phyloP scores from a whole-genome alignment of 1,140 invertebrate species.

The Cotesia vestalis region DNA sequence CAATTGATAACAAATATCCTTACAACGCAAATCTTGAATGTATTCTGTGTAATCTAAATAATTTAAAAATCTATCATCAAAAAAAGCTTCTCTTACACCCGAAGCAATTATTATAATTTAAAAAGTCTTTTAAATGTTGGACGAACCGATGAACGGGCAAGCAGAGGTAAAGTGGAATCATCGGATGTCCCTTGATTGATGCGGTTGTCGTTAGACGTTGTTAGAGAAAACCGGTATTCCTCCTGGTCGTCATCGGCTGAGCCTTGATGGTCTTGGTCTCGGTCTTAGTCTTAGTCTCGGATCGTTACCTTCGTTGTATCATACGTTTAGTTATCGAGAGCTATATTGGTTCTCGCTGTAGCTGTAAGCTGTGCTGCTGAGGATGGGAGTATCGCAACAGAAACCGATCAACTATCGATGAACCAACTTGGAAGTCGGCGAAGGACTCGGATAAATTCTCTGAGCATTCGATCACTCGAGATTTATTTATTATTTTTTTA shows the following conservation, averaged over 20 bases:
- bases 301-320: conserved; percentile 18
- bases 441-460: conserved; percentile 20
- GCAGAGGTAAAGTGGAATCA: conserved; percentile 54
- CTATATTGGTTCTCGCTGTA: not conserved
- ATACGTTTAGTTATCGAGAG: conserved; percentile 28
- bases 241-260: conserved; percentile 15
- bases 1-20: too few relatives aligned
- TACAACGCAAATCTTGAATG: too few relatives aligned
- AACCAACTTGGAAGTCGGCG: conserved; percentile 22
- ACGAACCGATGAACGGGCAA: conserved; percentile 47
- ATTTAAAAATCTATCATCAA: too few relatives aligned
- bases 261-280: too few relatives aligned
- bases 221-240: conserved; percentile 58
- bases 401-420: not conserved
- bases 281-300: too few relatives aligned
- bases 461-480: not conserved
- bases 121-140: conserved; percentile 30
- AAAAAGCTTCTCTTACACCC: too few relatives aligned
- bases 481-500: not conserved
- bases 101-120: too few relatives aligned
- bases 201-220: conserved; percentile 62
- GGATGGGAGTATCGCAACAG: not conserved
- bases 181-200: conserved; percentile 62
- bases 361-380: too few relatives aligned
- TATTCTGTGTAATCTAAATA: too few relatives aligned